Percentiles rank a stretch among this genome's conserved stretches.
phyloP scores from a whole-genome alignment of 2,113 vertebrate genomes.

The Xiphophorus couchianus region DNA sequence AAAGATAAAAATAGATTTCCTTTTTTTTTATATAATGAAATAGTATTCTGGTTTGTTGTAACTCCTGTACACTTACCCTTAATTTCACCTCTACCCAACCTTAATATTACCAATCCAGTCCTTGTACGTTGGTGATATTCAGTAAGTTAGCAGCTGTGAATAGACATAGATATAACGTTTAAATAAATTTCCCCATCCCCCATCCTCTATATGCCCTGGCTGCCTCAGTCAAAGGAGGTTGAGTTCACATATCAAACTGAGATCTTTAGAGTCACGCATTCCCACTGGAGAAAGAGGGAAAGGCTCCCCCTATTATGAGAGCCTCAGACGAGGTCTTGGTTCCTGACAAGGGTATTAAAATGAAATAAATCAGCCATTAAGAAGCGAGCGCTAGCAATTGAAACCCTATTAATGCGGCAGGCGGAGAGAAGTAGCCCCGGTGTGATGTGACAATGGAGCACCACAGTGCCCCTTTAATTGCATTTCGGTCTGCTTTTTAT shows the following conservation, averaged over 20 bases:
- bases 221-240: conserved; percentile 49
- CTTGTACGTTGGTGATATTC: conserved; percentile 17
- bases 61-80: neutral
- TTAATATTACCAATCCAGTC: conserved; percentile 11
- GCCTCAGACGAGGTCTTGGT: conserved; percentile 69
- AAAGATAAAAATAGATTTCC: conserved; percentile 1
- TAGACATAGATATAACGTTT: conserved; percentile 22
- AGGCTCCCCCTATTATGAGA: conserved; percentile 72
- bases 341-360: conserved; percentile 85
- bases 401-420: conserved; percentile 80
- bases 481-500: conserved; percentile 70
- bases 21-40: conserved; percentile 25
- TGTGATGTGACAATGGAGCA: conserved; percentile 71
- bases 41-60: conserved; percentile 3
- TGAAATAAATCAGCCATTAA: conserved; percentile 86
- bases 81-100: neutral
- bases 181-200: conserved; percentile 44
- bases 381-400: conserved; percentile 77
- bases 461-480: conserved; percentile 70
- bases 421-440: conserved; percentile 64
- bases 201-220: conserved; percentile 23
- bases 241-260: conserved; percentile 72
- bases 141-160: conserved; percentile 25
- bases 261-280: conserved; percentile 75
- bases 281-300: conserved; percentile 65